These are phyloP conservation scores for Nomada lathburiana DNA, from an alignment of 2,888 invertebrate genomes.

Conservation along the genomic window DNA sequence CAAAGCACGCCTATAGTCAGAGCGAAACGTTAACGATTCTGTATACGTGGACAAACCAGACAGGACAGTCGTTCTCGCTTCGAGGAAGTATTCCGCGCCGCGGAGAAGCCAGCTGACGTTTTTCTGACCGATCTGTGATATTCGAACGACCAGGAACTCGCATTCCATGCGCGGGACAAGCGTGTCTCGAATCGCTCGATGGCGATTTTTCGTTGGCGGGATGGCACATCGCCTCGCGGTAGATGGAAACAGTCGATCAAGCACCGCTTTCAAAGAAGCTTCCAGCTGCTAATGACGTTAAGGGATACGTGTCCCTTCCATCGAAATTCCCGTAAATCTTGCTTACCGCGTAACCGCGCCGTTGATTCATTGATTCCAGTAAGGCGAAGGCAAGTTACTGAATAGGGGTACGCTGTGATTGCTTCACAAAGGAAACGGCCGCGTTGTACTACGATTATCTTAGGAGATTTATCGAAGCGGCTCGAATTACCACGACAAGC, in stretches of 20 bases:
- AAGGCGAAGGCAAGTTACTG: slow-evolving; percentile 55
- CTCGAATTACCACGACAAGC: slow-evolving; percentile 35
- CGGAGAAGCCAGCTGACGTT: slow-evolving; percentile 55
- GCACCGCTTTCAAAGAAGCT: slow-evolving; percentile 44
- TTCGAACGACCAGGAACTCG: slow-evolving; percentile 64
- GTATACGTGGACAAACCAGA: slow-evolving; percentile 53
- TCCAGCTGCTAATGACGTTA: slow-evolving; percentile 69
- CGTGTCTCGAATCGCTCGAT: slow-evolving; percentile 68
- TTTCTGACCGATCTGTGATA: slow-evolving; percentile 66
- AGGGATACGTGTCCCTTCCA: slow-evolving; percentile 61
- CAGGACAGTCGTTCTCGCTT: slow-evolving; percentile 54
- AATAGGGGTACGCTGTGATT: slow-evolving; percentile 35
- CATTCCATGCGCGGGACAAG: slow-evolving; percentile 70
- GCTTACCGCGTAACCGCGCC: slow-evolving; percentile 33
- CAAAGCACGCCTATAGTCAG: slow-evolving; percentile 6
- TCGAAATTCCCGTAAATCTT: slow-evolving; percentile 66
- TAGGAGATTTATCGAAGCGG: slow-evolving; percentile 40
- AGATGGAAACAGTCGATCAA: slow-evolving; percentile 33
- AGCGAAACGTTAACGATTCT: slow-evolving; percentile 41
- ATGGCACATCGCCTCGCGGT: slow-evolving; percentile 51
- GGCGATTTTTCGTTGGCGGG: slow-evolving; percentile 62
- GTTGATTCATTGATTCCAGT: slow-evolving; percentile 57
- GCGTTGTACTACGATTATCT: slow-evolving; percentile 41
- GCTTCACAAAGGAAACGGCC: slow-evolving; percentile 56
- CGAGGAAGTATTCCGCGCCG: slow-evolving; percentile 59